Evolutionary conservation across 2,113 vertebrate species (phyloP).

Genomic region (Cichladusa arquata): DNA sequence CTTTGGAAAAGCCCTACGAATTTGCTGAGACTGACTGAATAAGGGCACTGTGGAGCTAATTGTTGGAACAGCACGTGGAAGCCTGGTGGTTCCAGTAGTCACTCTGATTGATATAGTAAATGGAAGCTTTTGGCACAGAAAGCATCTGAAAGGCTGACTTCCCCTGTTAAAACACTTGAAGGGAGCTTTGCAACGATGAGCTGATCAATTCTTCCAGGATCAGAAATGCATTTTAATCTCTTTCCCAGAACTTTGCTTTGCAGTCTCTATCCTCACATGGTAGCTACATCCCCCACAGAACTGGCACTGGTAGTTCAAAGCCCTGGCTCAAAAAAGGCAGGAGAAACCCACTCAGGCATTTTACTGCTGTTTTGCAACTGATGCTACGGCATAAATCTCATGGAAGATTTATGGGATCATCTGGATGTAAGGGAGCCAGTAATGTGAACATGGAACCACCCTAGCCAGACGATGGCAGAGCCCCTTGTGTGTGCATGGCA

Average conservation of each 20-base stretch:
- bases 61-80: conserved; percentile 1
- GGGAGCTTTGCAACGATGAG: conserved; percentile 39
- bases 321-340: neutral
- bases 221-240: conserved; percentile 54
- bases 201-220: conserved; percentile 57
- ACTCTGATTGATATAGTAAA: conserved; percentile 22
- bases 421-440: conserved; percentile 51
- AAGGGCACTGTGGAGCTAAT: conserved; percentile 10
- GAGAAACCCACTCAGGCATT: conserved; percentile 17
- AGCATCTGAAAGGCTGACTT: conserved; percentile 55
- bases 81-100: neutral
- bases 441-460: neutral
- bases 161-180: conserved; percentile 34
- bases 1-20: neutral
- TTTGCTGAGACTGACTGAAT: conserved; percentile 22
- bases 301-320: conserved; percentile 47
- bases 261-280: conserved; percentile 47
- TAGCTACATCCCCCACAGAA: conserved; percentile 17
- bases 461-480: conserved; percentile 18
- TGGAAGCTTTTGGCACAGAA: conserved; percentile 55
- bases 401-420: conserved; percentile 70
- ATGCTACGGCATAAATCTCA: conserved; percentile 31
- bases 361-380: conserved; percentile 25
- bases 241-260: conserved; percentile 52
- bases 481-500: conserved; percentile 2